These are phyloP conservation scores for Macaria notata DNA, from an alignment of 2,888 invertebrate species.

Conservation along the genomic window DNA sequence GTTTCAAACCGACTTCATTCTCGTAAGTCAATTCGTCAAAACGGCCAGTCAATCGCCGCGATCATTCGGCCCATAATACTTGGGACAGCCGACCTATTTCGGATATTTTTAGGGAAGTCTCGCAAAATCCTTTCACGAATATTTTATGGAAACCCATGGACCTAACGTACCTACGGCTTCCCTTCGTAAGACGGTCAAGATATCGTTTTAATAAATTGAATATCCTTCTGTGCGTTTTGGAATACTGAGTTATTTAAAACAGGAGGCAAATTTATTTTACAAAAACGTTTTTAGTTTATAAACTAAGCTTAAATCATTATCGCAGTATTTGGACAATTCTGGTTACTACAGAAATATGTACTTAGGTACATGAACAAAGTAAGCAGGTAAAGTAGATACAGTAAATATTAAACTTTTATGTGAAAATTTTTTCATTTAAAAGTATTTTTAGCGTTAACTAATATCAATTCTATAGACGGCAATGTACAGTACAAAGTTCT, in stretches of 20 bases:
- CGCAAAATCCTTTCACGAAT: conserved; percentile 21
- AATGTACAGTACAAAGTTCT: not conserved
- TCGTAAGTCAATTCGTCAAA: not conserved
- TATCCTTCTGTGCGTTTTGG: conserved; percentile 10
- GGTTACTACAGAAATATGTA: too few relatives aligned
- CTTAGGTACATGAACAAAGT: not conserved
- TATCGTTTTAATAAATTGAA: conserved; percentile 25
- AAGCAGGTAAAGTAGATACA: too few relatives aligned
- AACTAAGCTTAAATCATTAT: too few relatives aligned
- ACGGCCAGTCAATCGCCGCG: conserved; percentile 4
- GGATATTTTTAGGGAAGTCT: conserved; percentile 20
- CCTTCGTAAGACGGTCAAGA: conserved; percentile 12
- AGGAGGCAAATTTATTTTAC: too few relatives aligned
- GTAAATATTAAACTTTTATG: too few relatives aligned
- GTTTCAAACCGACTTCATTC: too few relatives aligned
- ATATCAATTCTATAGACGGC: too few relatives aligned
- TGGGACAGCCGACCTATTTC: conserved; percentile 11
- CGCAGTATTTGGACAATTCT: too few relatives aligned
- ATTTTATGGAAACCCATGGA: conserved; percentile 24
- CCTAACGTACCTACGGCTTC: conserved; percentile 16
- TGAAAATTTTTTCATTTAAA: too few relatives aligned
- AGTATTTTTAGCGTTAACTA: too few relatives aligned
- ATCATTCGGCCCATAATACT: conserved; percentile 2
- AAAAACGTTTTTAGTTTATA: too few relatives aligned
- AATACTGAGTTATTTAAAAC: not conserved